These are phyloP conservation scores for Ptychoptera contaminata DNA, from an alignment of 2,888 invertebrate species.

Conservation along the genomic window DNA sequence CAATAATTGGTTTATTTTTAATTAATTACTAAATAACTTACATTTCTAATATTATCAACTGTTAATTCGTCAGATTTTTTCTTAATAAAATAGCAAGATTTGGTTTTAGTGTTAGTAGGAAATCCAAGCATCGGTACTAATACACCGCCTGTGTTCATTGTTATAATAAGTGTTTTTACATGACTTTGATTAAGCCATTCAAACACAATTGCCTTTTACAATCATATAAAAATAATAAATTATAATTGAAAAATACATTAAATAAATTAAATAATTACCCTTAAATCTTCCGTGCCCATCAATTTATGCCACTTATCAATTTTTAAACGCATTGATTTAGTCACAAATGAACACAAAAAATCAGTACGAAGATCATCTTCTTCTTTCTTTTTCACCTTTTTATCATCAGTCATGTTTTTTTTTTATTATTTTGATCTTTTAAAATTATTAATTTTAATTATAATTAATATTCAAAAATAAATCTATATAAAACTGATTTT, in stretches of 20 bases:
- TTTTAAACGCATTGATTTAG: slow-evolving; percentile 62
- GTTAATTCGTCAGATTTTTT: slow-evolving; percentile 26
- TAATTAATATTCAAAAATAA: neutral
- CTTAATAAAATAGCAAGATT: slow-evolving; percentile 39
- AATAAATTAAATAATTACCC: slow-evolving; percentile 31
- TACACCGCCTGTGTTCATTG: slow-evolving; percentile 29
- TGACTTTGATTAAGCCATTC: slow-evolving; percentile 29
- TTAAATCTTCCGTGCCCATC: slow-evolving; percentile 51
- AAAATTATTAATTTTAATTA: no score
- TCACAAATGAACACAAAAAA: slow-evolving; percentile 59
- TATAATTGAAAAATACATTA: neutral
- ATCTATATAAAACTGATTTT: neutral
- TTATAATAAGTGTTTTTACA: slow-evolving; percentile 27
- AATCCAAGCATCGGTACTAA: slow-evolving; percentile 33
- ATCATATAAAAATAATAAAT: slow-evolving; percentile 1
- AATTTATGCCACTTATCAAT: slow-evolving; percentile 79
- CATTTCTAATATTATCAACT: slow-evolving; percentile 25
- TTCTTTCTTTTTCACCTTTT: slow-evolving; percentile 14
- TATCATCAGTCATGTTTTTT: no score
- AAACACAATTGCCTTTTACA: neutral
- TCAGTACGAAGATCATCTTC: slow-evolving; percentile 55
- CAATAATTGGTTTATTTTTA: slow-evolving; percentile 30
- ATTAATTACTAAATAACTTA: slow-evolving; percentile 15
- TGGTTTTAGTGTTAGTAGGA: slow-evolving; percentile 24
- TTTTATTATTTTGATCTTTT: no score